Conservation (phyloP, 2,797 vertebrate species). For the Bothrops alternatus region DNA sequence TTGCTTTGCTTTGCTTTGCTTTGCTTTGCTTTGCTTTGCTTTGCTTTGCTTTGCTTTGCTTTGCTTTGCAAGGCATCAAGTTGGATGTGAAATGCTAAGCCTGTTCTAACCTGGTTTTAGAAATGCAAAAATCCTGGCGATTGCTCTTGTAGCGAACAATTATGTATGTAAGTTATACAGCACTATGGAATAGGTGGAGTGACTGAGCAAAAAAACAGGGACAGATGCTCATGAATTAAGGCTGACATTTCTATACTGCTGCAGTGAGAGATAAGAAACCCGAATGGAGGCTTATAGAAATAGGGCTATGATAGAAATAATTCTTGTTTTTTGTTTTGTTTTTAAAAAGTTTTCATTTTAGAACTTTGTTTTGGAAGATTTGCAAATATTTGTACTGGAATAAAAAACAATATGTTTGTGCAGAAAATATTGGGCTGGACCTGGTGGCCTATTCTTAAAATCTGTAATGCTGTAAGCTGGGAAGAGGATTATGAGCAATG, state of each 20-base stretch:
- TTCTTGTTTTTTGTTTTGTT: neutral
- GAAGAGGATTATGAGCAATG: neutral
- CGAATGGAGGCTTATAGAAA: neutral
- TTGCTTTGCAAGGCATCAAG: neutral
- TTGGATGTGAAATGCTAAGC: neutral
- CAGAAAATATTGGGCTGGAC: neutral
- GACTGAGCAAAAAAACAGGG: neutral
- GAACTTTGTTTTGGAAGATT: neutral
- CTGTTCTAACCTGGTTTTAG: neutral
- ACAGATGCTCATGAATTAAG: conserved; percentile 20
- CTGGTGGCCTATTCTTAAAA: neutral
- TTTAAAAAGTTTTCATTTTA: neutral
- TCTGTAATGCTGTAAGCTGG: neutral
- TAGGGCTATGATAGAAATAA: neutral
- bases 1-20: neutral
- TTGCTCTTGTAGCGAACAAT: neutral
- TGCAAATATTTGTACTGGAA: neutral
- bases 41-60: neutral
- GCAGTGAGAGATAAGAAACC: conserved; percentile 5
- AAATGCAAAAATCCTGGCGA: neutral
- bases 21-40: neutral
- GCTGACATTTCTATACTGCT: conserved; percentile 17
- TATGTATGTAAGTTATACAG: neutral
- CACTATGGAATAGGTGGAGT: neutral
- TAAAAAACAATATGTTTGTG: neutral